Conservation (phyloP, 2,888 invertebrate genomes). For the Drosophila setosimentum region DNA sequence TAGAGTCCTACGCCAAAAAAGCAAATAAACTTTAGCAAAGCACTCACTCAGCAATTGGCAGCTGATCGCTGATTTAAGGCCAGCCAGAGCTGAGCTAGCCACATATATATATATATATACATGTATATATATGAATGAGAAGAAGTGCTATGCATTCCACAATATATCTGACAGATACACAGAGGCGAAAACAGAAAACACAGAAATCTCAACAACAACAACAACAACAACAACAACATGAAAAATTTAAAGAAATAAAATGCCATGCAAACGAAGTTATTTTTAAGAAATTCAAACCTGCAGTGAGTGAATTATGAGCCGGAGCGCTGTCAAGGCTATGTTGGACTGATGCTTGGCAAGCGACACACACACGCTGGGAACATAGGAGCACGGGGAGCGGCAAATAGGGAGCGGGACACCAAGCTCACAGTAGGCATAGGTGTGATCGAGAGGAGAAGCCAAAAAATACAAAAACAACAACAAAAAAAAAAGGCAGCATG, state of each 20-base stretch:
- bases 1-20: not conserved
- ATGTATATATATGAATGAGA: not conserved
- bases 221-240: constrained; percentile 5
- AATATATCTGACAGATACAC: constrained; percentile 38
- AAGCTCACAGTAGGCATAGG: constrained; percentile 51
- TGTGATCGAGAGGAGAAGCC: constrained; percentile 67
- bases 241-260: constrained; percentile 22
- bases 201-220: constrained; percentile 9
- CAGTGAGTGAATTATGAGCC: constrained; percentile 80
- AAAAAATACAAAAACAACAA: constrained; percentile 45
- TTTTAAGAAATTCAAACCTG: constrained; percentile 80
- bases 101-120: not conserved
- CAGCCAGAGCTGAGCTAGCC: constrained; percentile 27
- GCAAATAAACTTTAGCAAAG: constrained; percentile 11
- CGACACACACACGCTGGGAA: constrained; percentile 73
- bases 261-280: constrained; percentile 78
- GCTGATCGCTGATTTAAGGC: constrained; percentile 10
- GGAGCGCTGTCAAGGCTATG: constrained; percentile 64
- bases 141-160: constrained; percentile 10
- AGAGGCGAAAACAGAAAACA: constrained; percentile 20
- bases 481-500: constrained; percentile 33
- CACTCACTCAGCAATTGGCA: constrained; percentile 51
- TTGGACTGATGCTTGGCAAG: constrained; percentile 61
- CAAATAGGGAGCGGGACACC: constrained; percentile 29
- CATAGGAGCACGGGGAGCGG: constrained; percentile 27